phyloP scores from a whole-genome alignment of 2,888 invertebrate genomes.

The Eurytoma californica region DNA sequence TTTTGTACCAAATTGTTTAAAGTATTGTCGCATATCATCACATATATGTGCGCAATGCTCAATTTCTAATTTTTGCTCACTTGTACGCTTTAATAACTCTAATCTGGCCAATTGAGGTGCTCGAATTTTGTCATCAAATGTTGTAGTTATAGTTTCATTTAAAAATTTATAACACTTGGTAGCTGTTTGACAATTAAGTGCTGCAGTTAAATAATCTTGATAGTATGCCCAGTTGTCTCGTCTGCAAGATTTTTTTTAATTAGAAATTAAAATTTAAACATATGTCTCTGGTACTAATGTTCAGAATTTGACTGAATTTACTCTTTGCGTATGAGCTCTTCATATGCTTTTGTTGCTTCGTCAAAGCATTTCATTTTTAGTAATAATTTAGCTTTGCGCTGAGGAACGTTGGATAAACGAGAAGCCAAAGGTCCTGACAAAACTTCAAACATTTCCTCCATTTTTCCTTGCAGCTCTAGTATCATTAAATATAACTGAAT shows the following conservation, averaged over 20 bases:
- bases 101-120: slow-evolving; percentile 91
- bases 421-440: slow-evolving; percentile 83
- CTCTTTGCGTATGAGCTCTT: slow-evolving; percentile 85
- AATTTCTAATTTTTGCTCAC: slow-evolving; percentile 66
- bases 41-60: slow-evolving; percentile 75
- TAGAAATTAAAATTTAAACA: slow-evolving; percentile 2
- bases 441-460: slow-evolving; percentile 87
- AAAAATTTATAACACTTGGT: slow-evolving; percentile 72
- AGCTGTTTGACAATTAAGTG: slow-evolving; percentile 68
- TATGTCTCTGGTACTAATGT: not conserved
- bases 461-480: slow-evolving; percentile 87
- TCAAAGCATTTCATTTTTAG: slow-evolving; percentile 85
- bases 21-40: slow-evolving; percentile 86
- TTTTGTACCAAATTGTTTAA: slow-evolving; percentile 88
- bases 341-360: slow-evolving; percentile 84
- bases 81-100: slow-evolving; percentile 82
- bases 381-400: slow-evolving; percentile 85
- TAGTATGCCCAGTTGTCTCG: slow-evolving; percentile 76
- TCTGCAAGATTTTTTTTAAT: slow-evolving; percentile 62
- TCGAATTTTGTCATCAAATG: slow-evolving; percentile 75
- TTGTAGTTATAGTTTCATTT: slow-evolving; percentile 65
- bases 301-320: slow-evolving; percentile 72
- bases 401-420: slow-evolving; percentile 74
- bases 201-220: slow-evolving; percentile 75
- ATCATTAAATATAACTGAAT: slow-evolving; percentile 93